A percentile compares a stretch with the other conserved stretches of the same genome.
Conservation (phyloP, 2,113 vertebrate genomes). For the Platycercus adscitus region DNA sequence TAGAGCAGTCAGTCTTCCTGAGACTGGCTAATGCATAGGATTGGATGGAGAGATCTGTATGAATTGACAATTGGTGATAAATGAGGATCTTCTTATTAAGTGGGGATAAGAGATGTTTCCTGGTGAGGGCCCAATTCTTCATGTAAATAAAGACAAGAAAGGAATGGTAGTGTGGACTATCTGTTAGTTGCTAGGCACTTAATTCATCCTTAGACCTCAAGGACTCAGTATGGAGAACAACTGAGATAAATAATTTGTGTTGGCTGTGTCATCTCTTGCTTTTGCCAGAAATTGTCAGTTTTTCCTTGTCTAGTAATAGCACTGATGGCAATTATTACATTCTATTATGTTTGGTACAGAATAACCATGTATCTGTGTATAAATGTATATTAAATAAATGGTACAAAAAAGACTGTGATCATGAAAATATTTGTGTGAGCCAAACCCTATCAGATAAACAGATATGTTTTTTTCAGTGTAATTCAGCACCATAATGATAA, state of each 20-base stretch:
- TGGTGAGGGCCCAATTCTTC: not conserved
- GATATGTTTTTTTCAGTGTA: not conserved
- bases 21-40: not conserved
- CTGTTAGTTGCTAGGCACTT: slow-evolving; percentile 45
- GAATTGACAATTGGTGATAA: slow-evolving; percentile 5
- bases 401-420: not conserved
- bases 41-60: not conserved
- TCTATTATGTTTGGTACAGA: not conserved
- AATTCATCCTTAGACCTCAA: slow-evolving; percentile 34
- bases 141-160: not conserved
- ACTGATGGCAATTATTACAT: not conserved
- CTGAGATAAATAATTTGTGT: slow-evolving; percentile 17
- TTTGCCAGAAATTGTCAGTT: not conserved
- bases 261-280: slow-evolving; percentile 15
- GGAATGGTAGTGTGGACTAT: not conserved
- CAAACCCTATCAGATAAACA: slow-evolving; percentile 12
- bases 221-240: slow-evolving; percentile 25
- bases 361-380: not conserved
- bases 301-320: not conserved
- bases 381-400: not conserved
- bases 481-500: slow-evolving; percentile 41
- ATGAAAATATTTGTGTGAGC: not conserved
- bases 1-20: not conserved
- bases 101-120: not conserved
- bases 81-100: not conserved